phyloP scores from a whole-genome alignment of 2,113 vertebrate genomes.

The Marmota flaviventris region DNA sequence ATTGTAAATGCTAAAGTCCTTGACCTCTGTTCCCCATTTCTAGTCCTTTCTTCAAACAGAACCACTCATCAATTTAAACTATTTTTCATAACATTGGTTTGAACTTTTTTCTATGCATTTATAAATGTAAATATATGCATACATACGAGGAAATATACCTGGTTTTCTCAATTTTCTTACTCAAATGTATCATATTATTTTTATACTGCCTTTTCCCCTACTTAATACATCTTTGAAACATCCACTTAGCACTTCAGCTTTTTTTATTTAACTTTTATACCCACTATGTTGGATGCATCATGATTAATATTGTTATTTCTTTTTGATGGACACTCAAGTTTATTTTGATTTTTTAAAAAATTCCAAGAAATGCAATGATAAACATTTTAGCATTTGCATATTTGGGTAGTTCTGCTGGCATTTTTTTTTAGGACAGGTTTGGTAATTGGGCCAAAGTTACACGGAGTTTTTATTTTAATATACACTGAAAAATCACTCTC shows the following conservation, averaged over 20 bases:
- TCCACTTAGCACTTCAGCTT: background rate
- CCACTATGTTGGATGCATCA: background rate
- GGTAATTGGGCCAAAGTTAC: background rate
- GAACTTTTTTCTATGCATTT: background rate
- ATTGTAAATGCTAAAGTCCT: background rate
- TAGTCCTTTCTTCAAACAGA: background rate
- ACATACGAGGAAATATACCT: background rate
- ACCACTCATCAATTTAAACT: background rate
- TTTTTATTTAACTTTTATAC: background rate
- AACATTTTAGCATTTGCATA: background rate
- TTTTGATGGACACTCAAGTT: background rate
- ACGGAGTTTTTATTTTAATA: background rate
- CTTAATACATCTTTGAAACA: background rate
- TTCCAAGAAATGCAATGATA: background rate
- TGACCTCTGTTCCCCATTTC: background rate
- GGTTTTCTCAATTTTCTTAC: slow-evolving; percentile 12
- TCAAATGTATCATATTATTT: background rate
- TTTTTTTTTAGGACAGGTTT: background rate
- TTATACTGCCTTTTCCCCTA: background rate
- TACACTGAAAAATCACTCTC: background rate
- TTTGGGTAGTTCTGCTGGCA: background rate
- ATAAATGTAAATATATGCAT: background rate
- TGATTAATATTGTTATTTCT: no score
- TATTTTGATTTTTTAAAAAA: background rate
- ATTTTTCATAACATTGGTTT: background rate